Evolutionary conservation across 2,113 vertebrate genomes (phyloP).

Genomic region (Alces alces): DNA sequence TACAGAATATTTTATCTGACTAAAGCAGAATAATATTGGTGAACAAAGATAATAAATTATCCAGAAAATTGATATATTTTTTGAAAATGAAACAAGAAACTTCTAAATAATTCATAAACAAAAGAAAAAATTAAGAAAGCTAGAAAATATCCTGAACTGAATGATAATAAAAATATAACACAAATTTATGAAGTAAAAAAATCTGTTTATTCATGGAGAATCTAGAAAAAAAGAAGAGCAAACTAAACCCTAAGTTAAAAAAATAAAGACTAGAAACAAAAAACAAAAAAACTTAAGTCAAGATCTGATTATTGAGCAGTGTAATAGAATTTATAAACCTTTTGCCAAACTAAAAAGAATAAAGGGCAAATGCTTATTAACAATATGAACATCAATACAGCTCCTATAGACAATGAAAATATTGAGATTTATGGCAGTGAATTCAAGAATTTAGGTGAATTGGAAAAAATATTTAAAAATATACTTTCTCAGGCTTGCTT

Average conservation of each 20-base stretch:
- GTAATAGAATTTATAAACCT: neutral
- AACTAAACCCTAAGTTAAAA: neutral
- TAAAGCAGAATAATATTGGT: neutral
- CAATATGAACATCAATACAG: neutral
- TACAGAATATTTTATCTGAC: neutral
- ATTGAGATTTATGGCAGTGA: neutral
- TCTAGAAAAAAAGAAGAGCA: neutral
- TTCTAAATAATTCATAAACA: neutral
- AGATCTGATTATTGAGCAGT: neutral
- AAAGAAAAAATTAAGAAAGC: neutral
- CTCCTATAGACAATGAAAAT: neutral
- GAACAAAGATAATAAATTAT: neutral
- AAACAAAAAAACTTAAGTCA: neutral
- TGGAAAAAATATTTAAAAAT: neutral
- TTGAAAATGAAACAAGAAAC: neutral
- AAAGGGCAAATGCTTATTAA: neutral
- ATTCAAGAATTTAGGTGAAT: neutral
- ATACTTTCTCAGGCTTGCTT: neutral
- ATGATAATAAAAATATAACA: neutral
- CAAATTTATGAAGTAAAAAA: neutral
- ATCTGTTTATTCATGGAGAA: neutral
- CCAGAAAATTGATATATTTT: neutral
- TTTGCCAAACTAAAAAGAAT: neutral
- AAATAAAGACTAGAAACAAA: neutral
- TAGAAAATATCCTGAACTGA: neutral